phyloP scores from a whole-genome alignment of 2,888 invertebrate genomes.

The Apomyelois bistriatella region DNA sequence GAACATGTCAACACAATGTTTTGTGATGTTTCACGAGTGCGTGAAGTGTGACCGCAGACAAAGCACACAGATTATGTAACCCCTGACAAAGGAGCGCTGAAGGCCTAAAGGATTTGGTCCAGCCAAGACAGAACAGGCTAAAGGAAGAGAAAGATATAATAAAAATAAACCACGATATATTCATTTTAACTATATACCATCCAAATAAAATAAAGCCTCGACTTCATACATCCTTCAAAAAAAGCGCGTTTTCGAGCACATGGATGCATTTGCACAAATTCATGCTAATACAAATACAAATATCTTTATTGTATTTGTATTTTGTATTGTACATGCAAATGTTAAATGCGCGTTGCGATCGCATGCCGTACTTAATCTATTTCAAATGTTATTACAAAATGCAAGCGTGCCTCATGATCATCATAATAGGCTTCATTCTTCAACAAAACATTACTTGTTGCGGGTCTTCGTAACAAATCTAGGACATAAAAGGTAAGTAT shows the following conservation, averaged over 20 bases:
- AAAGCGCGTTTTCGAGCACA: neutral
- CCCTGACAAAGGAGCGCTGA: neutral
- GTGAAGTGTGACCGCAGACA: constrained; percentile 3
- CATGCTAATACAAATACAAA: no score
- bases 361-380: constrained; percentile 3
- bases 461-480: neutral
- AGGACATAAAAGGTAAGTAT: no score
- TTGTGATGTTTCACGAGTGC: neutral
- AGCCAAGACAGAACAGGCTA: neutral
- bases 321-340: no score
- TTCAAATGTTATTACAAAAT: constrained; percentile 3
- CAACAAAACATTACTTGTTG: neutral
- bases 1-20: constrained; percentile 10
- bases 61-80: neutral
- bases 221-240: neutral
- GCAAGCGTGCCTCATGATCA: neutral
- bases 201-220: no score
- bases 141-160: neutral
- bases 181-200: no score
- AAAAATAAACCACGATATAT: neutral
- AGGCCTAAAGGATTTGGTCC: neutral
- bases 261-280: neutral
- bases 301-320: no score
- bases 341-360: neutral
- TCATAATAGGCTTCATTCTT: neutral